phyloP scores from a whole-genome alignment of 2,113 vertebrate genomes.

The Zapus hudsonius region DNA sequence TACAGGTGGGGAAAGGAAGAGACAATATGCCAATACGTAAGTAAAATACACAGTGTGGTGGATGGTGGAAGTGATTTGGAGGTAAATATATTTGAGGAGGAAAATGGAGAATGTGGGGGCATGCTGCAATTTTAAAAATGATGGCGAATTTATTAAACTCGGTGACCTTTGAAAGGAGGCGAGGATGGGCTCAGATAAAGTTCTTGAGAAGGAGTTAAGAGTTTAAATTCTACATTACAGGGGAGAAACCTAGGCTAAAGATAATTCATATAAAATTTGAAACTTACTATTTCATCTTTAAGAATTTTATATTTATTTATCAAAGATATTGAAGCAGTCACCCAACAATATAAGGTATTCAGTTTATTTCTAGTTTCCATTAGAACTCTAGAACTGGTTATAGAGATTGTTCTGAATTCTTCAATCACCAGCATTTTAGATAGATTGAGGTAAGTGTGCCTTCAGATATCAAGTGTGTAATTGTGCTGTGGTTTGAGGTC shows the following conservation, averaged over 20 bases:
- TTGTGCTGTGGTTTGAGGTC: background rate
- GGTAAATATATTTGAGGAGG: background rate
- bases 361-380: background rate
- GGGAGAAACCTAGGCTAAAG: background rate
- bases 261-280: background rate
- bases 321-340: background rate
- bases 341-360: background rate
- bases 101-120: background rate
- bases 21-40: background rate
- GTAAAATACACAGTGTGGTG: background rate
- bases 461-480: background rate
- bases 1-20: background rate
- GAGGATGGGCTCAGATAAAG: background rate
- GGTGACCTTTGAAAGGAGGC: background rate
- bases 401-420: background rate
- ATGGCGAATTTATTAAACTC: background rate
- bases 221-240: background rate
- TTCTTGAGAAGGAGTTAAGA: background rate
- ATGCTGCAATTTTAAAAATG: background rate
- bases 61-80: background rate
- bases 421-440: background rate
- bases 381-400: background rate
- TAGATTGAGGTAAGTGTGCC: background rate
- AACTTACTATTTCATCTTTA: background rate
- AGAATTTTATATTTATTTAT: conserved; percentile 17